phyloP scores from a whole-genome alignment of 2,797 vertebrate genomes.

The Telmatherina bonti region DNA sequence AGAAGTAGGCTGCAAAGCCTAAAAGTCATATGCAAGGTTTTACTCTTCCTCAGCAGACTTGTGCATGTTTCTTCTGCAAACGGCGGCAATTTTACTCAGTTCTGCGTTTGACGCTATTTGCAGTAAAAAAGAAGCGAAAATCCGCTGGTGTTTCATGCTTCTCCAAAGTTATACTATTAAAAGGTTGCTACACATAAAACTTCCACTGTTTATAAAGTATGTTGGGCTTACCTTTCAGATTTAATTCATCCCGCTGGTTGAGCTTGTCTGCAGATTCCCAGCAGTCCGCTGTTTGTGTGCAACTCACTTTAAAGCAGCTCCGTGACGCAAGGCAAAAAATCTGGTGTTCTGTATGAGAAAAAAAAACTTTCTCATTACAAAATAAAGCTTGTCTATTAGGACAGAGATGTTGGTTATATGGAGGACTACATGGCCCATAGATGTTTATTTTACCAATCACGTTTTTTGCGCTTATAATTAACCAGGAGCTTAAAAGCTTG shows the following conservation, averaged over 20 bases:
- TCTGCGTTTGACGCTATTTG: too few species aligned
- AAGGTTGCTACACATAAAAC: not conserved
- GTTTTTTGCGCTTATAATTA: not conserved
- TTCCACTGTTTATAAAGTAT: not conserved
- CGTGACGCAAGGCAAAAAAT: not conserved
- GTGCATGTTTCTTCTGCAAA: too few species aligned
- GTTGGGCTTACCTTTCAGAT: slow-evolving; percentile 37
- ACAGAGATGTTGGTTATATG: not conserved
- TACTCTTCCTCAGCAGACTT: too few species aligned
- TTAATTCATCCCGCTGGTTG: not conserved
- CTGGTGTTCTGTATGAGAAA: not conserved
- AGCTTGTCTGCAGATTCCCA: not conserved
- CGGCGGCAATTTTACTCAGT: too few species aligned
- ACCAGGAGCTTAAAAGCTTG: not conserved
- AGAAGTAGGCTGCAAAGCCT: too few species aligned
- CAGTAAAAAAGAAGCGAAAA: too few species aligned
- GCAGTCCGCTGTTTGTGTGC: not conserved
- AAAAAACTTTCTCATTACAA: not conserved
- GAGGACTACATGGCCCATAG: not conserved
- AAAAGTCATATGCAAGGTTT: too few species aligned
- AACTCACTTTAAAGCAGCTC: slow-evolving; percentile 24
- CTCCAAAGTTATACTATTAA: too few species aligned
- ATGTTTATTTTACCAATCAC: not conserved
- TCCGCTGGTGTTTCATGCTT: too few species aligned
- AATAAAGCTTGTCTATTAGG: not conserved